A percentile compares a stretch with the other conserved stretches of the same genome.
phyloP scores from a whole-genome alignment of 2,888 invertebrate genomes.

The Hypsopygia costalis region DNA sequence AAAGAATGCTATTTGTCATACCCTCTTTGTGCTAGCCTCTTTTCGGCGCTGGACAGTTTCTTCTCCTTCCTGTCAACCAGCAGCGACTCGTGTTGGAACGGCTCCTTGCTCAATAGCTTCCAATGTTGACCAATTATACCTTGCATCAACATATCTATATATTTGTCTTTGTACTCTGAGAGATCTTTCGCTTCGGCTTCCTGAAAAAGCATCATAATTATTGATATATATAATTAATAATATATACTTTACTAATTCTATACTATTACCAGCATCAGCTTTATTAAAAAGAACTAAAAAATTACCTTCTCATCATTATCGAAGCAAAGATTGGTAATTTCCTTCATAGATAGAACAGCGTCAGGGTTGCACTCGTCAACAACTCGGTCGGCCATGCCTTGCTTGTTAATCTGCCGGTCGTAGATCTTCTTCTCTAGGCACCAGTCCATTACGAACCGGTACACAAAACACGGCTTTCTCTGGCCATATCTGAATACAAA shows the following conservation, averaged over 20 bases:
- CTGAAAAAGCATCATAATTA: too few relatives aligned
- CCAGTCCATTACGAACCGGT: constrained; percentile 97
- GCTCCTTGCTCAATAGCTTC: constrained; percentile 86
- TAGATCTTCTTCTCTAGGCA: constrained; percentile 99
- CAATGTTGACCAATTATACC: constrained; percentile 84
- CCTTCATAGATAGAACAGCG: constrained; percentile 93
- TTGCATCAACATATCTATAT: constrained; percentile 90
- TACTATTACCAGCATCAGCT: too few relatives aligned
- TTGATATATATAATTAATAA: too few relatives aligned
- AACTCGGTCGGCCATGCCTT: constrained; percentile 98
- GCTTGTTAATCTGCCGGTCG: constrained; percentile 98
- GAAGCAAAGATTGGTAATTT: constrained; percentile 93
- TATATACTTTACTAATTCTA: too few relatives aligned
- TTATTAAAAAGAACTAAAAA: constrained; percentile 65
- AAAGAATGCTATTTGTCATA: constrained; percentile 36
- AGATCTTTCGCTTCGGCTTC: constrained; percentile 90
- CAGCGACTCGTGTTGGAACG: constrained; percentile 97
- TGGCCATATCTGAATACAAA: constrained; percentile 89
- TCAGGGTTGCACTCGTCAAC: constrained; percentile 99
- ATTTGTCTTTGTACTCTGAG: constrained; percentile 85
- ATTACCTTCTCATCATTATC: constrained; percentile 88
- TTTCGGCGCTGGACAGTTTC: constrained; percentile 95
- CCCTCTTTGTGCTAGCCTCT: constrained; percentile 92
- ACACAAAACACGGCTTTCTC: constrained; percentile 95
- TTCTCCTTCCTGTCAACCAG: constrained; percentile 97